Percentiles rank a stretch among this genome's conserved stretches.
Conservation (phyloP, 2,888 invertebrate species). For the Anarsia innoxiella region DNA sequence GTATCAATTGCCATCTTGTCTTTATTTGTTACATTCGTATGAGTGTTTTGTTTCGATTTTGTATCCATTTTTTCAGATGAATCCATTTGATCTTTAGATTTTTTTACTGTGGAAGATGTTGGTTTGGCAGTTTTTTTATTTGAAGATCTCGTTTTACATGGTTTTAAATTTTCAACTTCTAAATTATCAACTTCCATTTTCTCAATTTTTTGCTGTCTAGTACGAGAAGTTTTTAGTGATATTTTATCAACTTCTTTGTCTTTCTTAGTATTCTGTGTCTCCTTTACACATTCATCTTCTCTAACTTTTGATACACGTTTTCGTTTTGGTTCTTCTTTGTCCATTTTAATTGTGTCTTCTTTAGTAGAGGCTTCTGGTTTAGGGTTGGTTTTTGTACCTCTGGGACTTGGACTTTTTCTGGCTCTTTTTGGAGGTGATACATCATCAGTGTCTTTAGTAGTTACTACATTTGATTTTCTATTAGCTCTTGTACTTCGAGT, state of each 20-base stretch:
- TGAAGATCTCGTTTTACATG: not conserved
- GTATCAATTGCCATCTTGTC: not conserved
- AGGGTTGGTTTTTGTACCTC: constrained; percentile 11
- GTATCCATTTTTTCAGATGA: too few species aligned
- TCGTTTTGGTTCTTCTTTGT: too few species aligned
- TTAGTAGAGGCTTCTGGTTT: constrained; percentile 5
- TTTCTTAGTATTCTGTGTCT: not conserved
- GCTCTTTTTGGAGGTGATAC: constrained; percentile 52
- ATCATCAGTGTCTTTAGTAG: constrained; percentile 23
- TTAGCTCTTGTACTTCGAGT: constrained; percentile 32
- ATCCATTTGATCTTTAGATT: too few species aligned
- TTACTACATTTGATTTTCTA: constrained; percentile 25
- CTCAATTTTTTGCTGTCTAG: not conserved
- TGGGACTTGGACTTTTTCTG: constrained; percentile 25
- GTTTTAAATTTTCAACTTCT: too few species aligned
- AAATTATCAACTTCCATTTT: not conserved
- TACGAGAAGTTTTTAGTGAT: not conserved
- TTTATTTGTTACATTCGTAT: not conserved
- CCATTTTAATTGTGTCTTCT: constrained; percentile 1
- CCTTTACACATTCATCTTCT: too few species aligned
- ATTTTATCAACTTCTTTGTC: not conserved
- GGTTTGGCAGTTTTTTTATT: not conserved
- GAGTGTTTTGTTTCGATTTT: not conserved
- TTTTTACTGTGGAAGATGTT: not conserved
- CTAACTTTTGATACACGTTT: too few species aligned